Evolutionary conservation across 2,888 invertebrate genomes (phyloP), one percentile per base, ranked within the genome.

Genomic region (Fissipunctia ypsillon): DNA sequence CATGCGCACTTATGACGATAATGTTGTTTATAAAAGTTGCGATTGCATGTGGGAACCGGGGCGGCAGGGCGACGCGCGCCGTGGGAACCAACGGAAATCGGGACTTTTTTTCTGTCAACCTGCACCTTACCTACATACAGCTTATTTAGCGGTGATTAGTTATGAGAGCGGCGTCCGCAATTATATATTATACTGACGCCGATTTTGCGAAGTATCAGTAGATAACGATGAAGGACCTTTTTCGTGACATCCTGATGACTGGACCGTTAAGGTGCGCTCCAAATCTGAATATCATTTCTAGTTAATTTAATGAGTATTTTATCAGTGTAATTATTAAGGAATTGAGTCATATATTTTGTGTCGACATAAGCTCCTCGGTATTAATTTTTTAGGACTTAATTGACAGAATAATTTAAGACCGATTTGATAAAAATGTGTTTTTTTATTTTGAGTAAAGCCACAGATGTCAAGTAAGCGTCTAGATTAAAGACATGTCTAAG

Each of bases 11-110:
- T 90, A 88, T 90, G 91, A 92, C 90, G 91, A 88, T 90, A 93
- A 92, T 93, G 90, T 90, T 90, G 91, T 90, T 90, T 90, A 89
- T 91, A 92, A 90, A 91, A 91, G 87, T 84, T 83, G 89, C 87
- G 87, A 91, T 90, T 90, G 90, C 90, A 90, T 93, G 94, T 95
- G 95, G 91, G 95, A 95, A 95, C 89, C 90, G 89, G 95, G 91
- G 91, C 95, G 93, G 84, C 84, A 87, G 95, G 90, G 90, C 95
- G 93, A 85, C 86, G 88, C 82, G 86, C 89, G 86, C 78, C 93
- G 95, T 95, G 95, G 88, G 95, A 95, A 95, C 90, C 86, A 88
- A 90, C 90, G 90, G 93, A 93, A 92, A 93, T 91, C 89, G 76
- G 90, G 89, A 90, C 86, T 89, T 94, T 95, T 95, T 95, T 86